phyloP scores from a whole-genome alignment of 2,113 vertebrate genomes.

The Probosciger aterrimus region DNA sequence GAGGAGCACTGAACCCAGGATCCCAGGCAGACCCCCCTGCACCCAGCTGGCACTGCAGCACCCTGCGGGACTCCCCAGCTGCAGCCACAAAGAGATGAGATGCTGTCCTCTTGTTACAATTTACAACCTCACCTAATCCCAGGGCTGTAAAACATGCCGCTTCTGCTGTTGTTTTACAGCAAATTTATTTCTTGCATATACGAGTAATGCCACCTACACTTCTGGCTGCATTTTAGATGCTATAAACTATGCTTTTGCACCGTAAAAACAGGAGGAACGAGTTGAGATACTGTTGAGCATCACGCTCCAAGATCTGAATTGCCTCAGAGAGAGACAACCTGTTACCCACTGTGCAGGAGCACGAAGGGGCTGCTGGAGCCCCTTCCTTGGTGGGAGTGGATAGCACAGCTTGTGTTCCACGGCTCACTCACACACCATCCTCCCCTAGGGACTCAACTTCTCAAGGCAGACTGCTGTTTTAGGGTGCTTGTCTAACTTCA shows the following conservation, averaged over 20 bases:
- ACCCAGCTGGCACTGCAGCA: background rate
- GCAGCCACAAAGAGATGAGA: background rate
- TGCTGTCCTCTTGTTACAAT: background rate
- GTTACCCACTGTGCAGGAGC: fast-evolving
- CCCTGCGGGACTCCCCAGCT: background rate
- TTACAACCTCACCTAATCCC: background rate
- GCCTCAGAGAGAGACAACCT: background rate
- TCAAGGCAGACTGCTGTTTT: background rate
- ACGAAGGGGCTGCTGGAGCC: background rate
- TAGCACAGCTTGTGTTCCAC: background rate
- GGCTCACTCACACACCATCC: background rate
- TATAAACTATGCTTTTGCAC: background rate
- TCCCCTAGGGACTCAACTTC: background rate
- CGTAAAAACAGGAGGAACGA: background rate
- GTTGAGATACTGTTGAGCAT: background rate
- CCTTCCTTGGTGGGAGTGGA: background rate
- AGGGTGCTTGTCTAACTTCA: background rate
- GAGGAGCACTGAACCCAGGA: background rate
- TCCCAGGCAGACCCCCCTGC: background rate
- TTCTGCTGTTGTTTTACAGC: background rate
- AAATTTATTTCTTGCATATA: background rate
- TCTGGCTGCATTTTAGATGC: background rate
- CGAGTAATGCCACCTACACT: background rate
- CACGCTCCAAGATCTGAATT: background rate
- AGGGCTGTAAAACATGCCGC: fast-evolving